Evolutionary conservation across 2,797 vertebrate species (phyloP).

Genomic region (Lycodopsis pacificus): DNA sequence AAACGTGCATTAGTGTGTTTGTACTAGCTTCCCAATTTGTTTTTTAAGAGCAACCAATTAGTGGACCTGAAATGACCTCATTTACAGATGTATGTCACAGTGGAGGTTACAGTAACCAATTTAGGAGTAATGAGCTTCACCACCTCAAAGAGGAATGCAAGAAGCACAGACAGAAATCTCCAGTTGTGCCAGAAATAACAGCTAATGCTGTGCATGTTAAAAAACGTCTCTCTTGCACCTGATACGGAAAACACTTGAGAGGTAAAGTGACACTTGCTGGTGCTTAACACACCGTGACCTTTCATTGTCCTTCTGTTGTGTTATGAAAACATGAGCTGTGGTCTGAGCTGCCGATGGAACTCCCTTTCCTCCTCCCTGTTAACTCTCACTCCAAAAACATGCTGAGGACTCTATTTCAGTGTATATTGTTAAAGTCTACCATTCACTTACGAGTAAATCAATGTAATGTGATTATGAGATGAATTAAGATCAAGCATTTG

Average conservation of each 20-base stretch:
- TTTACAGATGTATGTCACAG: slow-evolving; percentile 11
- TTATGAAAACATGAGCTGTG: slow-evolving; percentile 45
- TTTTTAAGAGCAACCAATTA: slow-evolving; percentile 28
- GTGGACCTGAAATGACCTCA: slow-evolving; percentile 2
- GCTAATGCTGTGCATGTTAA: not conserved
- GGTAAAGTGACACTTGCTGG: slow-evolving; percentile 36
- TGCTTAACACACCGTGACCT: slow-evolving; percentile 54
- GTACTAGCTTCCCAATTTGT: not conserved
- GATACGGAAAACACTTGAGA: slow-evolving; percentile 44
- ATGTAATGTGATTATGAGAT: not conserved
- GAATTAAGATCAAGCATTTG: not conserved
- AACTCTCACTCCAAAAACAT: not conserved
- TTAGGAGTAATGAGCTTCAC: slow-evolving; percentile 18
- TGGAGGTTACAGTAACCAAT: slow-evolving; percentile 13
- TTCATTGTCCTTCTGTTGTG: slow-evolving; percentile 49
- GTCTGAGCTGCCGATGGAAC: not conserved
- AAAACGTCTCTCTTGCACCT: slow-evolving; percentile 24
- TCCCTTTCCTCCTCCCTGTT: slow-evolving; percentile 4
- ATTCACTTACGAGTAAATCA: not conserved
- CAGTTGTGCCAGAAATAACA: slow-evolving; percentile 12
- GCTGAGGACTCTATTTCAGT: not conserved
- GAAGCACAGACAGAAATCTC: not conserved
- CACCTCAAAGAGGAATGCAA: not conserved
- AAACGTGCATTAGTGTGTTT: slow-evolving; percentile 29
- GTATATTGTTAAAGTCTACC: too few relatives aligned